phyloP scores from a whole-genome alignment of 2,888 invertebrate species.

The Ophioninae sp. region DNA sequence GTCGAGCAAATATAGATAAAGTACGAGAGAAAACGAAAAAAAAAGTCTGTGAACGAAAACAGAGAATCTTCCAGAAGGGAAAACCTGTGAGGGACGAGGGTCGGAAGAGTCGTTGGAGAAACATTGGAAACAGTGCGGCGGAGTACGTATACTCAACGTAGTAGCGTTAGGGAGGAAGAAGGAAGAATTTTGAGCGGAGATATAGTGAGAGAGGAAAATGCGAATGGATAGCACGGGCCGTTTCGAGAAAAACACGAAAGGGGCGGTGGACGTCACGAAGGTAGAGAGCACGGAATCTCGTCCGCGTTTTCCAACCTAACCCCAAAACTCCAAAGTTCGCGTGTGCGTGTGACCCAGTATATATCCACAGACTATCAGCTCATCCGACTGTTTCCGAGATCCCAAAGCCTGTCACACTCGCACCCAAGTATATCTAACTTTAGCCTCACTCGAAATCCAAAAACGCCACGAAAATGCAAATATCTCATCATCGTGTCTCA shows the following conservation, averaged over 20 bases:
- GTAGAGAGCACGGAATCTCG: conserved; percentile 24
- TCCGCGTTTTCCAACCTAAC: conserved; percentile 34
- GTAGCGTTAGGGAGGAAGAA: background rate
- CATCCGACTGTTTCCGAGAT: background rate
- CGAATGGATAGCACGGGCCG: conserved; percentile 70
- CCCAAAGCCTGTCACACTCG: background rate
- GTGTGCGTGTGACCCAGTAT: background rate
- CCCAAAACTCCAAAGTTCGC: background rate
- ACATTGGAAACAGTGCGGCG: conserved; percentile 37
- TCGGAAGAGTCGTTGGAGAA: conserved; percentile 53
- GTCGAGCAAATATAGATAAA: conserved; percentile 15
- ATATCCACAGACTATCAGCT: background rate
- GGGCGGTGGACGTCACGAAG: conserved; percentile 68
- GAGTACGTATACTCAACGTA: conserved; percentile 36
- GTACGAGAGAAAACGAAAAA: background rate
- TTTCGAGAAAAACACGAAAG: conserved; percentile 71
- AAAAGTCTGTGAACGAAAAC: background rate
- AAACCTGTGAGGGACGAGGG: conserved; percentile 42
- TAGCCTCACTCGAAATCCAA: conserved; percentile 34
- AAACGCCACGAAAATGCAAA: conserved; percentile 75
- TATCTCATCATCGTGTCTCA: conserved; percentile 68
- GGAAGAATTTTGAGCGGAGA: conserved; percentile 36
- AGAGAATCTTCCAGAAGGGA: conserved; percentile 35
- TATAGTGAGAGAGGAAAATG: conserved; percentile 63
- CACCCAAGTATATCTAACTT: background rate